These are phyloP conservation scores for Xanthia togata DNA, from an alignment of 2,888 invertebrate species.

Conservation along the genomic window DNA sequence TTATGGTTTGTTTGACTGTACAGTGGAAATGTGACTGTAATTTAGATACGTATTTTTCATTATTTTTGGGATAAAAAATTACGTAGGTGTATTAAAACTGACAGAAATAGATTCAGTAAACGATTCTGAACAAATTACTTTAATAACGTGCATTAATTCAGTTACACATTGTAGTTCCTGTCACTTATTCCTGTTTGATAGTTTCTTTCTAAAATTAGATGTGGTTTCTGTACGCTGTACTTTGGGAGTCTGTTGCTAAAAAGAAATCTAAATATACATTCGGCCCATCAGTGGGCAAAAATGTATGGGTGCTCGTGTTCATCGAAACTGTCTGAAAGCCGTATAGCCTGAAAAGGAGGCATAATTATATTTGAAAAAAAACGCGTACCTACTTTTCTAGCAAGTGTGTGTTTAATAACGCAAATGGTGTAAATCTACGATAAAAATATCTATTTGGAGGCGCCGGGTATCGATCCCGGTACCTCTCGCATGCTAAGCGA, in stretches of 20 bases:
- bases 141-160: too few relatives aligned
- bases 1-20: too few relatives aligned
- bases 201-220: not conserved
- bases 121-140: too few relatives aligned
- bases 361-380: not conserved
- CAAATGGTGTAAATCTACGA: not conserved
- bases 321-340: not conserved
- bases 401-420: not conserved
- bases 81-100: too few relatives aligned
- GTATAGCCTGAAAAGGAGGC: too few relatives aligned
- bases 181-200: too few relatives aligned
- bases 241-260: not conserved
- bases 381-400: not conserved
- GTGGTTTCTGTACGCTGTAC: not conserved
- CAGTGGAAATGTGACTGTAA: too few relatives aligned
- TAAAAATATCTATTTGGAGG: constrained; percentile 64
- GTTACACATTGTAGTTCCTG: too few relatives aligned
- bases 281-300: not conserved
- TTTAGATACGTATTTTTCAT: too few relatives aligned
- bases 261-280: not conserved
- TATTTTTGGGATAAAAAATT: too few relatives aligned
- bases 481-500: constrained; percentile 91
- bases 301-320: not conserved
- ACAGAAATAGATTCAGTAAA: too few relatives aligned
- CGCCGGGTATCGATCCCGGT: constrained; percentile 91